phyloP scores from a whole-genome alignment of 2,113 vertebrate species.

The Ameiurus melas region DNA sequence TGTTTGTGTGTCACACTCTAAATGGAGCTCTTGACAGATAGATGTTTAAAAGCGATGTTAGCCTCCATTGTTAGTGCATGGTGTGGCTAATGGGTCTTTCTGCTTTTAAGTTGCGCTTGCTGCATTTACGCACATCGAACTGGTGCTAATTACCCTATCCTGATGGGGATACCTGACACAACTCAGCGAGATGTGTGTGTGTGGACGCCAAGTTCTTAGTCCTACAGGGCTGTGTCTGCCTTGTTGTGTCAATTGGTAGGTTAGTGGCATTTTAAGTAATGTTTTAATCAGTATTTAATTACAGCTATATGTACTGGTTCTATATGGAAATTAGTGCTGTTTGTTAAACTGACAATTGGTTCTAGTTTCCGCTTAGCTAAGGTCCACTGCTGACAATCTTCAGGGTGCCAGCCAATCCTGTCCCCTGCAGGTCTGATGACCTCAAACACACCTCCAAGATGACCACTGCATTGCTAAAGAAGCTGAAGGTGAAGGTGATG shows the following conservation, averaged over 20 bases:
- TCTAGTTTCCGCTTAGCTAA: background rate
- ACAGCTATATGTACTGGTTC: background rate
- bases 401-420: background rate
- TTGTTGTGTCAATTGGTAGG: background rate
- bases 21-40: constrained; percentile 73
- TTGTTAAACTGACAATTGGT: background rate
- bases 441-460: too few relatives aligned
- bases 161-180: constrained; percentile 30
- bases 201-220: constrained; percentile 9
- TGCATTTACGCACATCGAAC: constrained; percentile 58
- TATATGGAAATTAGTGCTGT: background rate
- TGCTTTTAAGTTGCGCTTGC: constrained; percentile 68
- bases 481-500: too few relatives aligned
- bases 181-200: background rate
- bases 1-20: constrained; percentile 70
- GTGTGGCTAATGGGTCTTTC: constrained; percentile 72
- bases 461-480: too few relatives aligned
- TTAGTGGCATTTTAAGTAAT: background rate
- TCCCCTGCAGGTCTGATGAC: constrained; percentile 9
- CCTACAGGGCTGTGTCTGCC: background rate
- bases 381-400: background rate
- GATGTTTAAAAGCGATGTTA: constrained; percentile 64
- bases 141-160: constrained; percentile 65
- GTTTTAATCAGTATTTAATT: constrained; percentile 24
- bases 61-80: constrained; percentile 68